Percentiles rank a stretch among this genome's conserved stretches.
Evolutionary conservation across 2,888 invertebrate genomes (phyloP).

Genomic region (Copidosoma aretas): DNA sequence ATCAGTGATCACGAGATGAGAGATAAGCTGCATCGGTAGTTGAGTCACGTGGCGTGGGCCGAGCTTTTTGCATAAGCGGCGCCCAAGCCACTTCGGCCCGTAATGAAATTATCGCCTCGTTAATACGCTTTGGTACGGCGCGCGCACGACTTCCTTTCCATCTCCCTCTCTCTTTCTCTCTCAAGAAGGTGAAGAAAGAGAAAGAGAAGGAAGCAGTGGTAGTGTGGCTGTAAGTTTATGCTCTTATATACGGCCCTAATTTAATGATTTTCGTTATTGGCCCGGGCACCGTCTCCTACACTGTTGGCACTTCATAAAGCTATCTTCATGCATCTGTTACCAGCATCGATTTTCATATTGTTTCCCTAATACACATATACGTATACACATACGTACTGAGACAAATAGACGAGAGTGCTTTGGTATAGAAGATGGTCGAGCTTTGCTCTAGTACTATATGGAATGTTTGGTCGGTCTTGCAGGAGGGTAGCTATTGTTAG

Average conservation of each 20-base stretch:
- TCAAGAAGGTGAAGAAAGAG: background rate
- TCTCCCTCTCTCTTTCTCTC: too few relatives aligned
- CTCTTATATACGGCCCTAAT: conserved; percentile 48
- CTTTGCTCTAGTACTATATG: too few relatives aligned
- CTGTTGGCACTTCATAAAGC: conserved; percentile 51
- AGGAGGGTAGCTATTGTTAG: too few relatives aligned
- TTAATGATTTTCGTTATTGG: conserved; percentile 62
- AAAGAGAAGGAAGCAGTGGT: background rate
- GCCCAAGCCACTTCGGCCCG: conserved; percentile 27
- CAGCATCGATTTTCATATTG: conserved; percentile 59
- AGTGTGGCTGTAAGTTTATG: background rate
- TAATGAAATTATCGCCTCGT: conserved; percentile 58
- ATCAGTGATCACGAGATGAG: conserved; percentile 5
- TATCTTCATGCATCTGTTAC: conserved; percentile 60
- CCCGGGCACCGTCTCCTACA: conserved; percentile 26
- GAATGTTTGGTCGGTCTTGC: too few relatives aligned
- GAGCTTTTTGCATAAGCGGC: conserved; percentile 39
- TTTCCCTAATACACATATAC: conserved; percentile 33
- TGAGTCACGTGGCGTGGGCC: conserved; percentile 31
- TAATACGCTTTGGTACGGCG: conserved; percentile 48
- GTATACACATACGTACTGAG: background rate
- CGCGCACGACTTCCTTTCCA: background rate
- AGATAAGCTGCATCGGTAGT: conserved; percentile 26
- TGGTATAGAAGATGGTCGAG: too few relatives aligned
- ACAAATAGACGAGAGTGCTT: too few relatives aligned